Conservation (phyloP, 2,797 vertebrate species). For the Muraenolepis orangiensis region DNA sequence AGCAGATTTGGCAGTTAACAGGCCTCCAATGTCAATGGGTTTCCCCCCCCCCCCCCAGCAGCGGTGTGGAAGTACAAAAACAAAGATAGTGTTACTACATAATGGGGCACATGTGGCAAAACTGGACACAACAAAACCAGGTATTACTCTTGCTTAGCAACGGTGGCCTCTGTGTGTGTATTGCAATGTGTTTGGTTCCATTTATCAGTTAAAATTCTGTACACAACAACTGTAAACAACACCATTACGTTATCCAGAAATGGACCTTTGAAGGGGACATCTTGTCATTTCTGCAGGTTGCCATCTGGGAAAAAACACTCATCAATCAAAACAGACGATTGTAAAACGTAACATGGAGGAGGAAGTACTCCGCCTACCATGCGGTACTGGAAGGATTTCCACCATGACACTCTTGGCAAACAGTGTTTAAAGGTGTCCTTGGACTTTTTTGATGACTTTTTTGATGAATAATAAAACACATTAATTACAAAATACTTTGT, state of each 20-base stretch:
- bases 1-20: constrained; percentile 20
- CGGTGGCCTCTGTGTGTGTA: background rate
- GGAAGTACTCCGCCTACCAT: background rate
- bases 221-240: background rate
- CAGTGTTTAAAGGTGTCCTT: background rate
- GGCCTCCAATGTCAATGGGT: background rate
- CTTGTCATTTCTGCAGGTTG: background rate
- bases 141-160: background rate
- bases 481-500: background rate
- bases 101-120: background rate
- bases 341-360: background rate
- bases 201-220: background rate
- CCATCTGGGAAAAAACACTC: background rate
- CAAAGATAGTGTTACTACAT: background rate
- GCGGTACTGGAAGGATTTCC: background rate
- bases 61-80: background rate
- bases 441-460: background rate
- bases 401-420: background rate
- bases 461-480: background rate
- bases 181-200: background rate
- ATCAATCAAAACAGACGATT: background rate
- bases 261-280: background rate
- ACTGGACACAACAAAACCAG: background rate
- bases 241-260: background rate
- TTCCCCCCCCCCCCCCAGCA: background rate